Conservation (phyloP, 2,797 vertebrate species). For the Fistularia tabacaria region DNA sequence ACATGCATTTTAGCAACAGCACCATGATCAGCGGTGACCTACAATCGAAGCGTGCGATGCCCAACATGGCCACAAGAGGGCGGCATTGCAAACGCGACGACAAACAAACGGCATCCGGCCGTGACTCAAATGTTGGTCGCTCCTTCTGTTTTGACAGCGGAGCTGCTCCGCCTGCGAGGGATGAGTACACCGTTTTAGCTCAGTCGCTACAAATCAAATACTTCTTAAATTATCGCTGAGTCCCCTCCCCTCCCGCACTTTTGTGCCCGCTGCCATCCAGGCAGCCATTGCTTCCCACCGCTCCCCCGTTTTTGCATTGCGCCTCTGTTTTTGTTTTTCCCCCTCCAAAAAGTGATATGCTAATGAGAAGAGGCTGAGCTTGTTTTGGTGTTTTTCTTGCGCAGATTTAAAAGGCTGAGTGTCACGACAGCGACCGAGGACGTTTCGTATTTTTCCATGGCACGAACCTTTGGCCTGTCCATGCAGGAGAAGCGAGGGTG, state of each 20-base stretch:
- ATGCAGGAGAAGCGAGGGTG: not conserved
- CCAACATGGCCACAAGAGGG: constrained; percentile 52
- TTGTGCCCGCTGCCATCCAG: too few relatives aligned
- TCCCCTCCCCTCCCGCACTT: too few relatives aligned
- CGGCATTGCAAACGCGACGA: constrained; percentile 34
- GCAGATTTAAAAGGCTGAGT: too few relatives aligned
- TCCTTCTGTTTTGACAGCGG: constrained; percentile 56
- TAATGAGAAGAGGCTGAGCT: too few relatives aligned
- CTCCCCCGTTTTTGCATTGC: too few relatives aligned
- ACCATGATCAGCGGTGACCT: constrained; percentile 6
- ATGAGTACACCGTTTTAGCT: constrained; percentile 52
- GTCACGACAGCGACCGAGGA: too few relatives aligned
- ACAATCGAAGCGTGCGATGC: constrained; percentile 35
- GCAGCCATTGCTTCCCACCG: too few relatives aligned
- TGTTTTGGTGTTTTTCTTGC: too few relatives aligned
- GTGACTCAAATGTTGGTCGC: constrained; percentile 70
- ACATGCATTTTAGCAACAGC: constrained; percentile 30
- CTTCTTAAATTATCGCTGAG: constrained; percentile 1
- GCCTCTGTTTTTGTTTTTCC: too few relatives aligned
- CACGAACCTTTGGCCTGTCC: not conserved
- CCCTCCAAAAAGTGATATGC: too few relatives aligned
- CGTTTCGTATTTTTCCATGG: not conserved
- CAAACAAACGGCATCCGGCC: constrained; percentile 62
- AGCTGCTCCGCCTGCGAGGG: constrained; percentile 56
- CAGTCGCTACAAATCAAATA: constrained; percentile 35